Percentiles rank a stretch among this genome's conserved stretches.
Conservation (phyloP, 2,888 invertebrate species). For the Clistopyga incitator region DNA sequence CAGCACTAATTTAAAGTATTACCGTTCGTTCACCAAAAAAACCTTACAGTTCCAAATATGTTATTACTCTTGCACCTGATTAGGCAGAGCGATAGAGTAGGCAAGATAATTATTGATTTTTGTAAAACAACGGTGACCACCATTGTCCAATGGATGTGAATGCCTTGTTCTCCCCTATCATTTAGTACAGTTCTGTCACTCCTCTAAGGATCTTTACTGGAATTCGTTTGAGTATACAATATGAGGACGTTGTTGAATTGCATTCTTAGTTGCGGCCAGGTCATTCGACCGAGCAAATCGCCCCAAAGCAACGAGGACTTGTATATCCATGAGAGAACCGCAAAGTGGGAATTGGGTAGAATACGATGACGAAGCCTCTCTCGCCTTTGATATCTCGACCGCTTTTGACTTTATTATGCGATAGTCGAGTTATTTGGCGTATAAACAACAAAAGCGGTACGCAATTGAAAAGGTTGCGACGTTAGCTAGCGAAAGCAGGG, state of each 20-base stretch:
- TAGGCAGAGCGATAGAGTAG: no score
- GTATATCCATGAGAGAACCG: slow-evolving; percentile 4
- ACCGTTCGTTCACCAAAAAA: no score
- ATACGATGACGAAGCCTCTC: slow-evolving; percentile 1
- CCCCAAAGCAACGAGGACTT: neutral
- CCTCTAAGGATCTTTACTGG: no score
- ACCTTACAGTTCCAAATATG: no score
- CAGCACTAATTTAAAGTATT: no score
- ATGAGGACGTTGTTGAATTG: neutral
- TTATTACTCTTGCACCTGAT: no score
- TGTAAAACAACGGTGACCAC: no score
- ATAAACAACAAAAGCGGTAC: slow-evolving; percentile 57
- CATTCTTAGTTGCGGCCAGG: neutral
- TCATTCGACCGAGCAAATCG: neutral
- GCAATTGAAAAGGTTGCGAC: slow-evolving; percentile 38
- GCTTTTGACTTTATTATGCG: slow-evolving; percentile 27
- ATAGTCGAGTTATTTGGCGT: slow-evolving; percentile 51
- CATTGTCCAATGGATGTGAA: no score
- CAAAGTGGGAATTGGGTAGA: neutral
- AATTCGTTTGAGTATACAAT: neutral
- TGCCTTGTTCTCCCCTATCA: no score
- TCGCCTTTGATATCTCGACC: slow-evolving; percentile 26
- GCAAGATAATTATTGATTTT: no score
- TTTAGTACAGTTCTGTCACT: neutral
- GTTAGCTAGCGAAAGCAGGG: slow-evolving; percentile 8